These are phyloP conservation scores for Cremastinae sp. DNA, from an alignment of 2,888 invertebrate species.

Conservation along the genomic window DNA sequence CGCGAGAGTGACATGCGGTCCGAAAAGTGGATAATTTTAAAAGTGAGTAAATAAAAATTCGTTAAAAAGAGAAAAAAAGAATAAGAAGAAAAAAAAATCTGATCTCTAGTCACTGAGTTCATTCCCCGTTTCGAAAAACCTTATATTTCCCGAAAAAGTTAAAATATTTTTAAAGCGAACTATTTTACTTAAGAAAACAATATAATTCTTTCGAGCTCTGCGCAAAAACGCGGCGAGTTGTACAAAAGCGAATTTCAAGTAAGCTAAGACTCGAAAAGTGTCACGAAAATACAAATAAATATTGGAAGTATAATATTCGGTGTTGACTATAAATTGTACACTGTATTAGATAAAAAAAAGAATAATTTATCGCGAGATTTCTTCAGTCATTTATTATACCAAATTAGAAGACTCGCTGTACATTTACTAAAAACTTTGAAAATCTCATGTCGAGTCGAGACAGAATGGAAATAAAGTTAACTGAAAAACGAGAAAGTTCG, in stretches of 20 bases:
- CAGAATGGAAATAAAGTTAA: no score
- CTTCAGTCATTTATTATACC: slow-evolving; percentile 13
- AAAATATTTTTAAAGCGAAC: slow-evolving; percentile 74
- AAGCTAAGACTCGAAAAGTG: slow-evolving; percentile 45
- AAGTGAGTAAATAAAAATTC: slow-evolving; percentile 47
- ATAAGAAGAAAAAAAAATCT: slow-evolving; percentile 42
- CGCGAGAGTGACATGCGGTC: slow-evolving; percentile 36
- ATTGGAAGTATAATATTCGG: slow-evolving; percentile 65
- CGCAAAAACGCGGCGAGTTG: slow-evolving; percentile 52
- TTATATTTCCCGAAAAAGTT: slow-evolving; percentile 67
- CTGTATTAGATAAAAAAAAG: slow-evolving; percentile 68
- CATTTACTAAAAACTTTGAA: neutral
- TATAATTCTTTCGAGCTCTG: slow-evolving; percentile 62
- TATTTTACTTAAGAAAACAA: slow-evolving; percentile 72
- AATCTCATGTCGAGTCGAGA: neutral
- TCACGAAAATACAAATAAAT: slow-evolving; percentile 60
- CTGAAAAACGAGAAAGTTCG: no score
- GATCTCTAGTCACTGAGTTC: slow-evolving; percentile 46
- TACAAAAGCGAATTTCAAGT: slow-evolving; percentile 62
- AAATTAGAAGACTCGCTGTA: slow-evolving; percentile 5
- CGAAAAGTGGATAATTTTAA: no score
- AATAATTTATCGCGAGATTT: slow-evolving; percentile 36
- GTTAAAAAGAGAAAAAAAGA: slow-evolving; percentile 29
- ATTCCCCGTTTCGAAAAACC: slow-evolving; percentile 63
- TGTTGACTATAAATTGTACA: slow-evolving; percentile 73